Percentiles rank a stretch among this genome's conserved stretches.
These are phyloP conservation scores for Dendrolimus kikuchii DNA, from an alignment of 1,140 invertebrate genomes.

Conservation along the genomic window DNA sequence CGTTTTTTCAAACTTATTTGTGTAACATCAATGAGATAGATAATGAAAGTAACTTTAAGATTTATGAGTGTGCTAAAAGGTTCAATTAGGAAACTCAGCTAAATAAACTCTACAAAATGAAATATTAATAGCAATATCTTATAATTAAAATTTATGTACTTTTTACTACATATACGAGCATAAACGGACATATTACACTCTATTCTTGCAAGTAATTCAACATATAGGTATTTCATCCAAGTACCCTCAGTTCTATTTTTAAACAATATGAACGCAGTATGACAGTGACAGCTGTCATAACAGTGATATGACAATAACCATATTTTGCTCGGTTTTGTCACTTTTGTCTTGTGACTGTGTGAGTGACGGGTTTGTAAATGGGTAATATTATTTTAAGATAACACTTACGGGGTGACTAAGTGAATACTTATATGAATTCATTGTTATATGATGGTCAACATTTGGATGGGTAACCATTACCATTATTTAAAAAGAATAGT, in stretches of 20 bases:
- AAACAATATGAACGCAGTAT: slow-evolving; percentile 28
- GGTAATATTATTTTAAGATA: slow-evolving; percentile 18
- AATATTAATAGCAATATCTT: too few relatives aligned
- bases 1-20: too few relatives aligned
- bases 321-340: slow-evolving; percentile 26
- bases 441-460: too few relatives aligned
- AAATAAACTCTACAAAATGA: background rate
- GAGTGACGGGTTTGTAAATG: slow-evolving; percentile 12
- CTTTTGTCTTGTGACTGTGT: slow-evolving; percentile 9
- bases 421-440: too few relatives aligned
- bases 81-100: background rate
- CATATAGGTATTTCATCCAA: slow-evolving; percentile 4
- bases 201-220: too few relatives aligned
- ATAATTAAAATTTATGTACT: too few relatives aligned
- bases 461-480: too few relatives aligned
- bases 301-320: slow-evolving; percentile 41
- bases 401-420: slow-evolving; percentile 10
- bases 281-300: slow-evolving; percentile 37
- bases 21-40: too few relatives aligned
- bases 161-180: too few relatives aligned
- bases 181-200: too few relatives aligned
- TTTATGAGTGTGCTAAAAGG: background rate
- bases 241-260: slow-evolving; percentile 1
- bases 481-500: background rate
- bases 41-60: too few relatives aligned